Percentiles rank a stretch among this genome's conserved stretches.
phyloP scores from a whole-genome alignment of 2,113 vertebrate species.

The Eulemur rufifrons region DNA sequence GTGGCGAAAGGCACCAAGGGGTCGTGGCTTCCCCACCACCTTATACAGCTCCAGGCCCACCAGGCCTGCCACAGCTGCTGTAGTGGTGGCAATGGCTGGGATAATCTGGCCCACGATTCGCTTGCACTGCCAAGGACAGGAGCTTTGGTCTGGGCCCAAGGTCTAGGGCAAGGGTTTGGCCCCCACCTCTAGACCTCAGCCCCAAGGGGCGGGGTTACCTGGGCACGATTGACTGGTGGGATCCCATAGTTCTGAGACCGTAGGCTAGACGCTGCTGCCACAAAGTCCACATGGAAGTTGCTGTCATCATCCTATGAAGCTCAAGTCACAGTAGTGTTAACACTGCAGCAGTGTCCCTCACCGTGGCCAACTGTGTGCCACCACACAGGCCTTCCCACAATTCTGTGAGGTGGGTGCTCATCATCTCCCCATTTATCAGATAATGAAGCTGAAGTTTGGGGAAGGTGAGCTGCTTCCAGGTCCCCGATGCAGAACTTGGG shows the following conservation, averaged over 20 bases:
- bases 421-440: background rate
- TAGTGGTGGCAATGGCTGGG: conserved; percentile 93
- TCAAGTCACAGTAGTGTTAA: background rate
- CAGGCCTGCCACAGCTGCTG: conserved; percentile 89
- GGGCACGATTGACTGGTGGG: conserved; percentile 81
- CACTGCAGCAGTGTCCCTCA: background rate
- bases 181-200: background rate
- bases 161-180: background rate
- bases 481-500: background rate
- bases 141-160: background rate
- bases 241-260: conserved; percentile 93
- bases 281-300: conserved; percentile 90
- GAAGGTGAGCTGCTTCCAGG: background rate
- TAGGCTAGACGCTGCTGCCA: conserved; percentile 89
- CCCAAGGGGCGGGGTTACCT: conserved; percentile 77
- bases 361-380: background rate
- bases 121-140: conserved; percentile 87
- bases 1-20: conserved; percentile 83
- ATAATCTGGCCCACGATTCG: conserved; percentile 89
- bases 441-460: background rate
- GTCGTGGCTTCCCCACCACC: conserved; percentile 83
- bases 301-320: conserved; percentile 87
- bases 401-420: background rate
- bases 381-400: background rate
- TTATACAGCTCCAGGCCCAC: conserved; percentile 93